phyloP scores from a whole-genome alignment of 2,888 invertebrate genomes.

The Phalangium opilio region DNA sequence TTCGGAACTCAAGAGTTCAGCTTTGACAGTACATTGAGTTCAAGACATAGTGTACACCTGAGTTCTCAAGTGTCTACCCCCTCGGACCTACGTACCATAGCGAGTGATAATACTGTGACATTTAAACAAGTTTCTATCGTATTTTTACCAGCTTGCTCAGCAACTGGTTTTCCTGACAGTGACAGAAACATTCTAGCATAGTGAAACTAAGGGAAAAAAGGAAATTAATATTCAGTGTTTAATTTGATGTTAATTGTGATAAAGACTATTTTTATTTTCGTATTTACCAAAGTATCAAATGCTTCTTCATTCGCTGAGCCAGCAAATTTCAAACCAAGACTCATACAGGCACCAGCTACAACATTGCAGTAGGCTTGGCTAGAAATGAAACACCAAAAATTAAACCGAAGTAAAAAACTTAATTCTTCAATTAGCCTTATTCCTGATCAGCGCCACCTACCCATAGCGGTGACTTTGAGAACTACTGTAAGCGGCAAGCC shows the following conservation, averaged over 20 bases:
- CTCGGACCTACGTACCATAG: conserved; percentile 54
- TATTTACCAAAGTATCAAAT: conserved; percentile 47
- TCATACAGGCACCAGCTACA: conserved; percentile 83
- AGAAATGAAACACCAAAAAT: too few species aligned
- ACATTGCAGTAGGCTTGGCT: conserved; percentile 96
- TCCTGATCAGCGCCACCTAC: too few species aligned
- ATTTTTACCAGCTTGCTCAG: conserved; percentile 73
- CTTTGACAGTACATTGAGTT: too few species aligned
- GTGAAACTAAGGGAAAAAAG: conserved; percentile 35
- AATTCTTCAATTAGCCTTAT: too few species aligned
- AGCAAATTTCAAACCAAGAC: conserved; percentile 80
- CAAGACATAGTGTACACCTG: too few species aligned
- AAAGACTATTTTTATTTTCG: too few species aligned
- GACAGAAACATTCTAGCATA: conserved; percentile 53
- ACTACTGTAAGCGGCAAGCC: too few species aligned
- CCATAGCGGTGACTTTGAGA: too few species aligned
- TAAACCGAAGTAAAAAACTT: too few species aligned
- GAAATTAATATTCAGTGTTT: not conserved
- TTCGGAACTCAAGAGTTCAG: too few species aligned
- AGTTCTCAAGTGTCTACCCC: too few species aligned
- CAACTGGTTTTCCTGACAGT: conserved; percentile 51
- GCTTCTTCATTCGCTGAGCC: conserved; percentile 74
- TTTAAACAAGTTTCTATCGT: conserved; percentile 79
- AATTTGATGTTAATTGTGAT: too few species aligned
- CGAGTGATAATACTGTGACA: conserved; percentile 60